phyloP scores from a whole-genome alignment of 2,888 invertebrate genomes.

The Leucoptera coffeella region DNA sequence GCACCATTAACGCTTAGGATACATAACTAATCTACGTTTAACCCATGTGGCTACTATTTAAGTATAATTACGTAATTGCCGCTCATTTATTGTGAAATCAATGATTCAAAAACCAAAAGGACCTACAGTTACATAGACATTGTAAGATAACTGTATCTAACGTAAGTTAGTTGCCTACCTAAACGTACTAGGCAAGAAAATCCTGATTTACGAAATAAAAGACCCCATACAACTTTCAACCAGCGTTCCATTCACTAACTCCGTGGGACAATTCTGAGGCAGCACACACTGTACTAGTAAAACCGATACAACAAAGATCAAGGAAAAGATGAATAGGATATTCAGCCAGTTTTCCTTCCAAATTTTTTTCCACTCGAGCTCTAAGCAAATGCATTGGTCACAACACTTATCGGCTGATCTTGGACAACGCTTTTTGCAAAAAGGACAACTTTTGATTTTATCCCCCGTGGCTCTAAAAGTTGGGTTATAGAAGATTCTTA shows the following conservation, averaged over 20 bases:
- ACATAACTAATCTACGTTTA: too few relatives aligned
- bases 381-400: constrained; percentile 24
- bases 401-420: constrained; percentile 31
- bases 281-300: constrained; percentile 26
- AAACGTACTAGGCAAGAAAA: too few relatives aligned
- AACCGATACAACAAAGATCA: constrained; percentile 25
- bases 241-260: constrained; percentile 11
- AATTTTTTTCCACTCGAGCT: constrained; percentile 20
- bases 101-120: too few relatives aligned
- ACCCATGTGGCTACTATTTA: too few relatives aligned
- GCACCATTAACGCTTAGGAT: too few relatives aligned
- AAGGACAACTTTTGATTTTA: constrained; percentile 16
- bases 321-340: constrained; percentile 23
- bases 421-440: constrained; percentile 26
- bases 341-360: constrained; percentile 42
- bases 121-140: too few relatives aligned
- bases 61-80: too few relatives aligned
- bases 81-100: too few relatives aligned
- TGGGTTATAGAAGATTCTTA: constrained; percentile 41
- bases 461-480: constrained; percentile 24
- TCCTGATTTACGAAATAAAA: too few relatives aligned
- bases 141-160: too few relatives aligned
- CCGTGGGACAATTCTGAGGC: constrained; percentile 17
- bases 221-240: constrained; percentile 8
- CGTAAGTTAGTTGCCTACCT: too few relatives aligned